Evolutionary conservation across 1,140 invertebrate species (phyloP).

Genomic region (Drosophila nannoptera): DNA sequence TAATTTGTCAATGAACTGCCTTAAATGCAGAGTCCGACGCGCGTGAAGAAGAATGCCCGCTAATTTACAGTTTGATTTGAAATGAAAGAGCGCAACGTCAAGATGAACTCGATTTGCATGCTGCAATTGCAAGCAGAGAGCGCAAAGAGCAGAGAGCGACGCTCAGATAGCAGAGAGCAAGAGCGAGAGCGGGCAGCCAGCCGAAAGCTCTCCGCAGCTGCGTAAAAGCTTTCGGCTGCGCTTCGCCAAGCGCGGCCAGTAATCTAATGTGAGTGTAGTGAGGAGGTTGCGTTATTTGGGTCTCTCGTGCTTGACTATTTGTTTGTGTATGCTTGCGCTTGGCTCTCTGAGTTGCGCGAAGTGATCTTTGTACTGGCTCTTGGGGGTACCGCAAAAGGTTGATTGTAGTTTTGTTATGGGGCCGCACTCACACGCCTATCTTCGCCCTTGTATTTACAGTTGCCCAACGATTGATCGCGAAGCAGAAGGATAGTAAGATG

Average conservation of each 20-base stretch:
- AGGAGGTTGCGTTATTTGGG: neutral
- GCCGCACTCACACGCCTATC: neutral
- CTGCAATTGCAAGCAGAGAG: too few relatives aligned
- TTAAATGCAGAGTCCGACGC: too few relatives aligned
- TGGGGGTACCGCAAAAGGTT: neutral
- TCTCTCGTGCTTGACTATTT: neutral
- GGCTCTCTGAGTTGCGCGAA: constrained; percentile 3
- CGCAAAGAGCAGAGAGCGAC: too few relatives aligned
- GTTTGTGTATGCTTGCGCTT: neutral
- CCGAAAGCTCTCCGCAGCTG: neutral
- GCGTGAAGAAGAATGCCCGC: too few relatives aligned
- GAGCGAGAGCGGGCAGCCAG: too few relatives aligned
- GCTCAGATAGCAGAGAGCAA: too few relatives aligned
- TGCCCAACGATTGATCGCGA: constrained; percentile 24
- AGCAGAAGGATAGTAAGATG: constrained; percentile 33
- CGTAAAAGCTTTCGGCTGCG: neutral
- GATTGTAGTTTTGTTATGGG: neutral
- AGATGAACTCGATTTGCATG: too few relatives aligned
- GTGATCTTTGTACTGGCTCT: constrained; percentile 58
- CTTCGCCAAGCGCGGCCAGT: neutral
- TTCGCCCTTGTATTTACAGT: constrained; percentile 23
- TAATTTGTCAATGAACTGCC: too few relatives aligned
- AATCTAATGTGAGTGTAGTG: neutral
- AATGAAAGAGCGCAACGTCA: too few relatives aligned
- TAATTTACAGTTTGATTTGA: too few relatives aligned